phyloP scores from a whole-genome alignment of 1,140 invertebrate species.

The Euwallacea fornicatus region DNA sequence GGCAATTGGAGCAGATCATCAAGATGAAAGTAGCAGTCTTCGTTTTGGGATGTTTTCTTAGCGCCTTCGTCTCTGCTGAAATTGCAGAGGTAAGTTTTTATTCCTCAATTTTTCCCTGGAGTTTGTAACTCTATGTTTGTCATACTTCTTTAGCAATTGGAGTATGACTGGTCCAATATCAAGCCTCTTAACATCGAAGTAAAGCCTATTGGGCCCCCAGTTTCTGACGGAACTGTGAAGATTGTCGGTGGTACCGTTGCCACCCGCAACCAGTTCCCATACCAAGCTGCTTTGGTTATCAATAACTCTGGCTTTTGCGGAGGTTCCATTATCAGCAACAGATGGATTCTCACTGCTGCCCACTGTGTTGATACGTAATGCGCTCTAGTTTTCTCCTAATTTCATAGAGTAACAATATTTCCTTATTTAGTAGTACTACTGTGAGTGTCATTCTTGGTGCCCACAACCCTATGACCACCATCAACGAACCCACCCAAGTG shows the following conservation, averaged over 20 bases:
- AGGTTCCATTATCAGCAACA: conserved; percentile 19
- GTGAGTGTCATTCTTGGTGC: conserved; percentile 23
- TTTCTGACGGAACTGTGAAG: background rate
- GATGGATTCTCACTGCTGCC: conserved; percentile 23
- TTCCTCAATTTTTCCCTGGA: background rate
- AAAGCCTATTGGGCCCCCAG: conserved; percentile 14
- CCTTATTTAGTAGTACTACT: background rate
- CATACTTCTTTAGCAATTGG: background rate
- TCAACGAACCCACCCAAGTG: conserved; percentile 22
- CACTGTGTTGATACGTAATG: conserved; percentile 24
- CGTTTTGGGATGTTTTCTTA: conserved; percentile 18
- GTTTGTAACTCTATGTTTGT: background rate
- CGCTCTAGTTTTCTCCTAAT: background rate
- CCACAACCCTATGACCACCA: conserved; percentile 17
- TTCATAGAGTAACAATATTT: background rate
- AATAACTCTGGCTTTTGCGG: conserved; percentile 28
- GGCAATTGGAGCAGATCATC: conserved; percentile 10
- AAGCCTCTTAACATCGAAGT: conserved; percentile 12
- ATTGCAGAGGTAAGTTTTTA: conserved; percentile 2
- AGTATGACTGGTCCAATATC: conserved; percentile 19
- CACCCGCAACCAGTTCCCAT: conserved; percentile 16
- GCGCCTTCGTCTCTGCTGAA: conserved; percentile 18
- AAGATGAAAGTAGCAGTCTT: conserved; percentile 27
- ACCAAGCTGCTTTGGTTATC: conserved; percentile 28
- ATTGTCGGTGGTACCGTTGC: conserved; percentile 21